Percentiles rank a stretch among this genome's conserved stretches.
Evolutionary conservation across 2,888 invertebrate genomes (phyloP).

Genomic region (Eupithecia tripunctaria): DNA sequence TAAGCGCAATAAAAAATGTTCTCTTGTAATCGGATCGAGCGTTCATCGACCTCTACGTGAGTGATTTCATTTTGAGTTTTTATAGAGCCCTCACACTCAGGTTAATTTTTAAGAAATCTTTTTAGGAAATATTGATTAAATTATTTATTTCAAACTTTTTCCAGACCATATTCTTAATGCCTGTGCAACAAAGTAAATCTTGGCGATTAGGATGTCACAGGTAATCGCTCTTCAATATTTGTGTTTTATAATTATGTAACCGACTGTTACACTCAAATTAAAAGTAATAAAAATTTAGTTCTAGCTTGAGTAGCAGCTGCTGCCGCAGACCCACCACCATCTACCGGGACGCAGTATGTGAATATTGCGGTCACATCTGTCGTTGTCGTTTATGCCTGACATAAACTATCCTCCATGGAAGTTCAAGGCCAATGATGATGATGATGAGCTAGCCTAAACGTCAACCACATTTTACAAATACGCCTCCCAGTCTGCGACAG

Average conservation of each 20-base stretch:
- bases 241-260: not conserved
- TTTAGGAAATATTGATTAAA: no score
- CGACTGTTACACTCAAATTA: not conserved
- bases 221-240: no score
- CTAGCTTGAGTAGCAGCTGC: not conserved
- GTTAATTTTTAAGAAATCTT: no score
- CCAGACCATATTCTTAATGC: not conserved
- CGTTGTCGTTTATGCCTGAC: not conserved
- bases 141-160: no score
- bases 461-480: constrained; percentile 21
- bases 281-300: not conserved
- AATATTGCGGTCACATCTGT: not conserved
- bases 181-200: no score
- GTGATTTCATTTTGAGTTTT: not conserved
- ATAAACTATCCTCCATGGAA: not conserved
- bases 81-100: no score
- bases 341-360: not conserved
- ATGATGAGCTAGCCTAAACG: not conserved
- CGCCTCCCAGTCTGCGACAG: constrained; percentile 52
- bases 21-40: not conserved
- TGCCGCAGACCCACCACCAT: not conserved
- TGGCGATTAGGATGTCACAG: not conserved
- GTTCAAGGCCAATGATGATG: not conserved
- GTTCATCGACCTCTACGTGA: not conserved
- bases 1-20: not conserved